phyloP scores from a whole-genome alignment of 1,140 invertebrate genomes.

The Nasonia giraulti region DNA sequence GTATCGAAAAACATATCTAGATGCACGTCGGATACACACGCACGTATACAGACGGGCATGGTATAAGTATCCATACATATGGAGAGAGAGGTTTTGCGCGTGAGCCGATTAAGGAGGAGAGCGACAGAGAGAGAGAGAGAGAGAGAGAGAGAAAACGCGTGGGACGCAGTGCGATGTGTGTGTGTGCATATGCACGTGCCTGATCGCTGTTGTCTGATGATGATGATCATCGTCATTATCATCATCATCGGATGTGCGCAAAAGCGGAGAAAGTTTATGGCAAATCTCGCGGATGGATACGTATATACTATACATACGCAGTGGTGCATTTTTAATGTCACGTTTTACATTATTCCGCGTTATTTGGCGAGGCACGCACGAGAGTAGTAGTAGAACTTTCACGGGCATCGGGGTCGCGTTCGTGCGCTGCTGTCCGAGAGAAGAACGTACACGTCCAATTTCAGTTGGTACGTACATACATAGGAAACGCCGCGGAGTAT shows the following conservation, averaged over 20 bases:
- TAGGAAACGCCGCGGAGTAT: no score
- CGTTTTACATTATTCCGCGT: conserved; percentile 23
- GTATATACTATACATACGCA: neutral
- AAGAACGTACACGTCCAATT: neutral
- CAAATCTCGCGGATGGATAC: neutral
- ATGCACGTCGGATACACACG: neutral
- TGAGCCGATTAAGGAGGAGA: conserved; percentile 34
- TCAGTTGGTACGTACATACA: neutral
- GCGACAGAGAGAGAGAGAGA: neutral
- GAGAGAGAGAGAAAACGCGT: neutral
- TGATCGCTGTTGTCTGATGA: neutral
- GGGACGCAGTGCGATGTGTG: neutral
- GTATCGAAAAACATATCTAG: conserved; percentile 24
- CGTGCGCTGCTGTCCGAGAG: neutral
- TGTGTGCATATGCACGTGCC: neutral
- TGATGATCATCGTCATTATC: neutral
- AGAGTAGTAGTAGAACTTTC: neutral
- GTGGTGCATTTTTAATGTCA: conserved; percentile 14
- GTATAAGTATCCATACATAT: neutral
- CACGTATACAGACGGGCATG: neutral
- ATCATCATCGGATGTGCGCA: conserved; percentile 12
- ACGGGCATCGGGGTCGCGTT: neutral
- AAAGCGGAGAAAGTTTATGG: conserved; percentile 14
- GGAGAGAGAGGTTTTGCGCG: neutral
- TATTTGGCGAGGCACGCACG: neutral